A percentile compares a stretch with the other conserved stretches of the same genome.
Evolutionary conservation across 2,888 invertebrate genomes (phyloP).

Genomic region (Danaus chrysippus): DNA sequence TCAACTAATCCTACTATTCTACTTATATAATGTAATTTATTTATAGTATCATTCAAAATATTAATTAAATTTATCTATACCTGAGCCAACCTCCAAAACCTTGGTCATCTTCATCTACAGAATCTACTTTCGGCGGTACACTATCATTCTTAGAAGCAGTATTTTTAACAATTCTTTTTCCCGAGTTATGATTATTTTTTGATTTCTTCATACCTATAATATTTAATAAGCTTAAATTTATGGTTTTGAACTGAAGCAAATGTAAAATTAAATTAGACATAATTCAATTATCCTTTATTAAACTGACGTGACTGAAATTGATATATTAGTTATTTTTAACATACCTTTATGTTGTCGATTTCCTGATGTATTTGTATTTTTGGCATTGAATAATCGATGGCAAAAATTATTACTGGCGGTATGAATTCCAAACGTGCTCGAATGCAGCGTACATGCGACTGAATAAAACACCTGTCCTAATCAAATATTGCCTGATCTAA

Average conservation of each 20-base stretch:
- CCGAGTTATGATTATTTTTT: constrained; percentile 43
- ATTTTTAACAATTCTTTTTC: constrained; percentile 43
- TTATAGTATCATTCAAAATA: neutral
- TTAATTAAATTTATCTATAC: constrained; percentile 35
- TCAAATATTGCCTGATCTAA: constrained; percentile 49
- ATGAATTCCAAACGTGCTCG: constrained; percentile 3
- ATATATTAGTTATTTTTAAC: too few species aligned
- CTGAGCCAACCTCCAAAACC: constrained; percentile 71
- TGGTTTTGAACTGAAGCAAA: too few species aligned
- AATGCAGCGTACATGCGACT: constrained; percentile 26
- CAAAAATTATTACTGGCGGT: neutral
- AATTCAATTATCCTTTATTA: too few species aligned
- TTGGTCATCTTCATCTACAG: constrained; percentile 65
- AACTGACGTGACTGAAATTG: too few species aligned
- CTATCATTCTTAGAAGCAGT: constrained; percentile 36
- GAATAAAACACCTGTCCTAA: constrained; percentile 45
- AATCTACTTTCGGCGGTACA: constrained; percentile 36
- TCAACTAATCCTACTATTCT: too few species aligned
- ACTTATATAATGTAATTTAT: too few species aligned
- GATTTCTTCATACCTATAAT: constrained; percentile 65
- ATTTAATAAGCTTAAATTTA: neutral
- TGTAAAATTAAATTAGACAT: too few species aligned
- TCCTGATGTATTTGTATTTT: neutral
- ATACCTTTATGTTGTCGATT: neutral
- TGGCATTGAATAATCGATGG: neutral